Conservation (phyloP, 2,113 vertebrate species). For the Condylura cristata region DNA sequence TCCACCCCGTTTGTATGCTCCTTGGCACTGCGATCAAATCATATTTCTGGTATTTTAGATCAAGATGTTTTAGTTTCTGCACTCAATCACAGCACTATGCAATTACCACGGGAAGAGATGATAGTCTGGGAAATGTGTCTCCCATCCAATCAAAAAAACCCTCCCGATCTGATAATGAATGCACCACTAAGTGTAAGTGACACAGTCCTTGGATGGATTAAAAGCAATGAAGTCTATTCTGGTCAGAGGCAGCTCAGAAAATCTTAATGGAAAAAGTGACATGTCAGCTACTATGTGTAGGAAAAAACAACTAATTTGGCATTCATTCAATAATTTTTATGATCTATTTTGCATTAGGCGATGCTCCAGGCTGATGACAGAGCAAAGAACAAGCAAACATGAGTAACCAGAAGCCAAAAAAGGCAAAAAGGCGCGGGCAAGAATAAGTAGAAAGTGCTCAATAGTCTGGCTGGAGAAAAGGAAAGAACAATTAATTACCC, state of each 20-base stretch:
- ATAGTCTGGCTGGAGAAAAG: neutral
- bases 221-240: neutral
- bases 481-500: neutral
- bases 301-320: neutral
- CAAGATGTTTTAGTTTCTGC: neutral
- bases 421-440: neutral
- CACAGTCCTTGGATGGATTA: neutral
- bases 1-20: neutral
- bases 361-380: neutral
- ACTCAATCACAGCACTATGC: neutral
- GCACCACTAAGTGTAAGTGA: neutral
- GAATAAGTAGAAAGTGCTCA: neutral
- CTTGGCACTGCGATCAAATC: neutral
- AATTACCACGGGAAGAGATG: neutral
- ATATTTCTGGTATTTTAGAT: neutral
- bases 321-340: neutral
- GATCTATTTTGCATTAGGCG: neutral
- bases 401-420: neutral
- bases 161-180: neutral
- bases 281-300: neutral
- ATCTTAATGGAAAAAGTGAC: slow-evolving; percentile 11
- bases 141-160: neutral
- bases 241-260: neutral
- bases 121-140: neutral
- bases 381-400: neutral